Conservation (phyloP, 2,797 vertebrate species). For the Cyclopterus lumpus region DNA sequence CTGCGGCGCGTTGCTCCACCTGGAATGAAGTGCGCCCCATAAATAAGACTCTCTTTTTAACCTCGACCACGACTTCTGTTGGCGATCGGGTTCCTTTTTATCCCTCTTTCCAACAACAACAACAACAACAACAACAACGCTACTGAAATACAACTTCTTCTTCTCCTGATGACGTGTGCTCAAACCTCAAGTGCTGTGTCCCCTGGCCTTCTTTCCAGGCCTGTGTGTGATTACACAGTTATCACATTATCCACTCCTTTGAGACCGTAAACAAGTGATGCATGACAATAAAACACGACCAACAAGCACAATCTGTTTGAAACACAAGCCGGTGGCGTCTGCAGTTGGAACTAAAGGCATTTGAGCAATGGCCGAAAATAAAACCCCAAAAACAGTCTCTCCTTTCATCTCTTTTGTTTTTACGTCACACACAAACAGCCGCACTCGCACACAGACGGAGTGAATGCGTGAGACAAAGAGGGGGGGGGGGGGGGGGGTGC, state of each 20-base stretch:
- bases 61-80: neutral
- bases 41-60: neutral
- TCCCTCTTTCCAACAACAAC: too few relatives aligned
- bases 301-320: neutral
- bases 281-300: neutral
- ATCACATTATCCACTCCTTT: neutral
- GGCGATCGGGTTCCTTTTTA: neutral
- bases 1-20: neutral
- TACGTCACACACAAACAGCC: constrained; percentile 36
- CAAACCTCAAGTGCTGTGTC: too few relatives aligned
- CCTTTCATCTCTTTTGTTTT: constrained; percentile 62
- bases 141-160: neutral
- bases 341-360: neutral
- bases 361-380: neutral
- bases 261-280: neutral
- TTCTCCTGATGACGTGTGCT: neutral
- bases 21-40: too few relatives aligned
- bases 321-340: too few relatives aligned
- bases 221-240: neutral
- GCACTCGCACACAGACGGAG: constrained; percentile 25
- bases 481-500: constrained; percentile 38
- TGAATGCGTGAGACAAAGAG: constrained; percentile 45
- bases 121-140: neutral
- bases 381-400: constrained; percentile 52
- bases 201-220: neutral